Conservation (phyloP, 2,888 invertebrate species). For the Xanthia icteritia region DNA sequence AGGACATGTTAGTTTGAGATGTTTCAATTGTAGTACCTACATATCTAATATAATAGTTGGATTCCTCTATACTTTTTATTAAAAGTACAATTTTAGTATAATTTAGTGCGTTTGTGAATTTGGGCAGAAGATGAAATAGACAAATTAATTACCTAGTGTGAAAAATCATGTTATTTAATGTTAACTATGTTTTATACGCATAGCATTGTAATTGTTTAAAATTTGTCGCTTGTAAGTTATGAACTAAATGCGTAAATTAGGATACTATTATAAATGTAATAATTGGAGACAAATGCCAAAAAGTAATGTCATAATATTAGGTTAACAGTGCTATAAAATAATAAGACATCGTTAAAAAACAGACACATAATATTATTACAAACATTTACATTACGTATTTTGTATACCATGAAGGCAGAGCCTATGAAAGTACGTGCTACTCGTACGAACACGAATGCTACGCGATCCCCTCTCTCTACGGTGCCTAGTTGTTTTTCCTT, state of each 20-base stretch:
- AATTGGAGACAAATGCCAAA: constrained; percentile 46
- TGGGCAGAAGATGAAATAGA: constrained; percentile 18
- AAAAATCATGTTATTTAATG: constrained; percentile 50
- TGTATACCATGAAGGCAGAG: neutral
- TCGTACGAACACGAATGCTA: neutral
- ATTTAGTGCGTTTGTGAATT: constrained; percentile 65
- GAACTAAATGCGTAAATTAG: constrained; percentile 39
- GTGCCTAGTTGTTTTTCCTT: neutral
- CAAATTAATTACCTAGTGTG: constrained; percentile 2
- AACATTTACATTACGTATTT: neutral
- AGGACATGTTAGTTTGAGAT: neutral
- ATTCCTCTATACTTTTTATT: neutral
- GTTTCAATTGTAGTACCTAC: neutral
- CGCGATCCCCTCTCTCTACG: neutral
- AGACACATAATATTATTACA: neutral
- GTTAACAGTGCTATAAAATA: constrained; percentile 11
- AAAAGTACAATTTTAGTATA: neutral
- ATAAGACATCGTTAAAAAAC: neutral
- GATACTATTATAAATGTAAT: constrained; percentile 5
- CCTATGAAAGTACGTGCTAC: neutral
- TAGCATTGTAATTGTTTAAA: constrained; percentile 43
- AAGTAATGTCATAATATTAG: constrained; percentile 4
- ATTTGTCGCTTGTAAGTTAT: constrained; percentile 46
- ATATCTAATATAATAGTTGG: neutral
- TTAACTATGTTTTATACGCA: constrained; percentile 59